Conservation (phyloP, 1,140 invertebrate species). For the Chlorops oryzae region DNA sequence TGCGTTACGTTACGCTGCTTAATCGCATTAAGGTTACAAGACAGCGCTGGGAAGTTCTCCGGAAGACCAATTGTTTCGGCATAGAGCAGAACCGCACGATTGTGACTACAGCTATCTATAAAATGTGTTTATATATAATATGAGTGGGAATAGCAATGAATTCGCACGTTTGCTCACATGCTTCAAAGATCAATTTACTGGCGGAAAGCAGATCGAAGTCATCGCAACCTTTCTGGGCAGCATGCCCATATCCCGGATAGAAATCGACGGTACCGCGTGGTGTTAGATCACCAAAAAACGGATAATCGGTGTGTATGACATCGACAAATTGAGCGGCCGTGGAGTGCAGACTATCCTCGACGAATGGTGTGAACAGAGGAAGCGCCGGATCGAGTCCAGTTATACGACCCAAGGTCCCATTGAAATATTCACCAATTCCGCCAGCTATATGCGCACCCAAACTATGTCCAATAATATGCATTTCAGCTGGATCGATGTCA, state of each 20-base stretch:
- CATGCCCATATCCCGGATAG: slow-evolving; percentile 57
- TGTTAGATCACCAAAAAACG: slow-evolving; percentile 53
- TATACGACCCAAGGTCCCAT: slow-evolving; percentile 48
- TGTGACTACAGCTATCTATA: slow-evolving; percentile 43
- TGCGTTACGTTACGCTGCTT: slow-evolving; percentile 14
- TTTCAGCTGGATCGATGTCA: slow-evolving; percentile 31
- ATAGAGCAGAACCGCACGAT: slow-evolving; percentile 36
- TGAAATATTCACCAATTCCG: slow-evolving; percentile 52
- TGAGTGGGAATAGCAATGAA: neutral
- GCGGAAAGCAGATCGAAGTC: slow-evolving; percentile 33
- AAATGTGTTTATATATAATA: neutral
- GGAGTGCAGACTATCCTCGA: slow-evolving; percentile 46
- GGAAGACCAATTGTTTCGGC: slow-evolving; percentile 36
- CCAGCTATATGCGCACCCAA: slow-evolving; percentile 56
- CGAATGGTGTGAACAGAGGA: slow-evolving; percentile 52
- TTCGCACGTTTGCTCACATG: slow-evolving; percentile 24
- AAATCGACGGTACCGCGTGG: slow-evolving; percentile 57
- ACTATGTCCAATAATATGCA: slow-evolving; percentile 58
- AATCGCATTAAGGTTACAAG: slow-evolving; percentile 24
- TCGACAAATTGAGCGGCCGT: slow-evolving; percentile 53
- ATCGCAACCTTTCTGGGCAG: slow-evolving; percentile 60
- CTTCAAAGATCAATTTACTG: slow-evolving; percentile 37
- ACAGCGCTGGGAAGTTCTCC: slow-evolving; percentile 27
- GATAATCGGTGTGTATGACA: slow-evolving; percentile 55
- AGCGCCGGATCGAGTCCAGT: slow-evolving; percentile 58